Conservation (phyloP, 2,113 vertebrate species). For the Phoenicopterus ruber region DNA sequence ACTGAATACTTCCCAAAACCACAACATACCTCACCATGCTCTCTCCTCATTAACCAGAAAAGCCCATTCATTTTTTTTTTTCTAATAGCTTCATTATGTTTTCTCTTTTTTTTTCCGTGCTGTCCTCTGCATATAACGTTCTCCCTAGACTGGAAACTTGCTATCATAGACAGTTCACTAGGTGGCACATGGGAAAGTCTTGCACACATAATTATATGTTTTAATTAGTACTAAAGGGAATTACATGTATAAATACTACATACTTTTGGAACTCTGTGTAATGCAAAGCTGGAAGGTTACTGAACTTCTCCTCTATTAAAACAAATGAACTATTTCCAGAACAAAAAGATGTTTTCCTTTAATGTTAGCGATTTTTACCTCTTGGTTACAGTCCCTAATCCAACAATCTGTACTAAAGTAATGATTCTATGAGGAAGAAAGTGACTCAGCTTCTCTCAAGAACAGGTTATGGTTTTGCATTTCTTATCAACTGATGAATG, state of each 20-base stretch:
- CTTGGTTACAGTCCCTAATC: neutral
- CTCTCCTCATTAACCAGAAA: neutral
- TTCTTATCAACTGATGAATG: neutral
- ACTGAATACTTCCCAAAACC: neutral
- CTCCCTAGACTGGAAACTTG: constrained; percentile 22
- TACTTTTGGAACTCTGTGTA: neutral
- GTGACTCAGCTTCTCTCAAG: neutral
- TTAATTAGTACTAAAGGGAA: constrained; percentile 53
- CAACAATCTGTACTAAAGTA: neutral
- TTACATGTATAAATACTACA: constrained; percentile 3
- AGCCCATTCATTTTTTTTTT: neutral
- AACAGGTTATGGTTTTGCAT: neutral
- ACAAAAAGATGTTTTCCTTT: neutral
- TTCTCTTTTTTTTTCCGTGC: neutral
- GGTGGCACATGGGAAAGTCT: constrained; percentile 2
- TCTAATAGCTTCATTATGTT: neutral
- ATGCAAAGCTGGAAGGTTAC: neutral
- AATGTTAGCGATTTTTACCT: neutral
- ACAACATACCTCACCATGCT: neutral
- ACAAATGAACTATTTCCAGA: neutral
- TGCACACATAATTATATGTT: constrained; percentile 16
- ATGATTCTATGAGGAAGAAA: neutral
- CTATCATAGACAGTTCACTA: neutral
- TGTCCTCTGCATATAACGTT: neutral
- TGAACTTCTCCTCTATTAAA: neutral